Percentiles rank a stretch among this genome's conserved stretches.
Evolutionary conservation across 1,140 invertebrate genomes (phyloP).

Genomic region (Drosophila tristis): DNA sequence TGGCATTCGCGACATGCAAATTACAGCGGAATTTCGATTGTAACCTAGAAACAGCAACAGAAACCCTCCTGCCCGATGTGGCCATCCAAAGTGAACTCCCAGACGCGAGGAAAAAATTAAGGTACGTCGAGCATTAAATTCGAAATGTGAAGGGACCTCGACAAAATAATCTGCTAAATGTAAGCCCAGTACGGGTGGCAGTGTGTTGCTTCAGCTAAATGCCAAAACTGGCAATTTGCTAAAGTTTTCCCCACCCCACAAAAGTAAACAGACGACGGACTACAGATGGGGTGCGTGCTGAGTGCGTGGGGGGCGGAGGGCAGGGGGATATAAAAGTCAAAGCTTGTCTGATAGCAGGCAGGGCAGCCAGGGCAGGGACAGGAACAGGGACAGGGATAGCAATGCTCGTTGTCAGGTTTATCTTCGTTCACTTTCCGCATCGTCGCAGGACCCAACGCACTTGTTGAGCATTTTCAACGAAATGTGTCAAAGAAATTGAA

Average conservation of each 20-base stretch:
- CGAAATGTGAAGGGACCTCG: conserved; percentile 68
- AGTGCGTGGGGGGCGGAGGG: conserved; percentile 1
- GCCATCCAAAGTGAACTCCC: no score
- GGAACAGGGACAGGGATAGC: not conserved
- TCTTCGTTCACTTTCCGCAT: conserved; percentile 21
- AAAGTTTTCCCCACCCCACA: conserved; percentile 49
- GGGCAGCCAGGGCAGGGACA: conserved; percentile 3
- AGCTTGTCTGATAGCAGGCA: conserved; percentile 40
- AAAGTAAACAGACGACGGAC: conserved; percentile 43
- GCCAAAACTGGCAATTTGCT: conserved; percentile 75
- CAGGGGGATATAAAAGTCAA: conserved; percentile 34
- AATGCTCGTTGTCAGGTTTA: conserved; percentile 14
- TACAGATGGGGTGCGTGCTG: conserved; percentile 28
- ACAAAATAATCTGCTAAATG: conserved; percentile 79
- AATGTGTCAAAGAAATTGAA: conserved; percentile 77
- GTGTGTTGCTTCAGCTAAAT: conserved; percentile 54
- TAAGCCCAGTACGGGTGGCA: conserved; percentile 44
- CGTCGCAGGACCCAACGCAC: conserved; percentile 41
- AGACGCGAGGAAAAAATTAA: not conserved
- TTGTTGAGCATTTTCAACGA: conserved; percentile 55
- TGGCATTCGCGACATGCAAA: conserved; percentile 59
- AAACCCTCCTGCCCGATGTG: not conserved
- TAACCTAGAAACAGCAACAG: conserved; percentile 46
- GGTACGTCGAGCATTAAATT: conserved; percentile 54
- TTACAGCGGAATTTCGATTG: conserved; percentile 79